Percentiles rank a stretch among this genome's conserved stretches.
phyloP scores from a whole-genome alignment of 23 tunicate genomes.

The Halocynthia roretzi region DNA sequence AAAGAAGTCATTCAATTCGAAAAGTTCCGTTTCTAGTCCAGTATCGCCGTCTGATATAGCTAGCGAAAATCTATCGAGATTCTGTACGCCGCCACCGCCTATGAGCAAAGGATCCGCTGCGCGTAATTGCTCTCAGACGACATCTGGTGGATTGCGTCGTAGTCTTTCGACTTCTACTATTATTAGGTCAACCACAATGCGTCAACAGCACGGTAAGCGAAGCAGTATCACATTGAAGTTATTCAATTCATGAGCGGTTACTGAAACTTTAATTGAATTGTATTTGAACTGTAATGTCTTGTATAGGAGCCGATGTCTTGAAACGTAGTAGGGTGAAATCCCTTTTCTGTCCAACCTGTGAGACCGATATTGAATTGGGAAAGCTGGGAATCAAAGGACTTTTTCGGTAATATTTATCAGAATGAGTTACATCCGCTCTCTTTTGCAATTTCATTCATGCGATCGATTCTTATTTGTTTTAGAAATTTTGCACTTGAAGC shows the following conservation, averaged over 20 bases:
- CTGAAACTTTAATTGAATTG: too few relatives aligned
- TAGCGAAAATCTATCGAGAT: too few relatives aligned
- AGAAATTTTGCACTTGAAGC: conserved; percentile 78
- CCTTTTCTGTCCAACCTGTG: conserved; percentile 64
- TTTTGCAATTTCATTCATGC: not conserved
- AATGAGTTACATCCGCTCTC: not conserved
- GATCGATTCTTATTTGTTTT: not conserved
- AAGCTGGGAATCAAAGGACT: conserved; percentile 68
- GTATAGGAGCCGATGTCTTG: conserved; percentile 19
- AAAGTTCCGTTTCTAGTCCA: too few relatives aligned
- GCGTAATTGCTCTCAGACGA: not conserved
- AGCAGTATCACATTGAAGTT: too few relatives aligned
- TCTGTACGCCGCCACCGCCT: too few relatives aligned
- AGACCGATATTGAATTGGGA: conserved; percentile 47
- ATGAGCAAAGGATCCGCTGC: too few relatives aligned
- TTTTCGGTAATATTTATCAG: conserved; percentile 31
- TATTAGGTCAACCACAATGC: conserved; percentile 1
- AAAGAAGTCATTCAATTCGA: too few relatives aligned
- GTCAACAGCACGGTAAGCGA: not conserved
- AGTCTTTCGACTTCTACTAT: conserved; percentile 61
- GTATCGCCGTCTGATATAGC: too few relatives aligned
- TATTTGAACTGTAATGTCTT: not conserved
- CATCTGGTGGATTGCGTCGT: conserved; percentile 26
- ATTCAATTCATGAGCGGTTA: too few relatives aligned
- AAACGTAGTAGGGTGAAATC: conserved; percentile 46